Evolutionary conservation across 2,888 invertebrate species (phyloP).

Genomic region (Epsilonema sp.): DNA sequence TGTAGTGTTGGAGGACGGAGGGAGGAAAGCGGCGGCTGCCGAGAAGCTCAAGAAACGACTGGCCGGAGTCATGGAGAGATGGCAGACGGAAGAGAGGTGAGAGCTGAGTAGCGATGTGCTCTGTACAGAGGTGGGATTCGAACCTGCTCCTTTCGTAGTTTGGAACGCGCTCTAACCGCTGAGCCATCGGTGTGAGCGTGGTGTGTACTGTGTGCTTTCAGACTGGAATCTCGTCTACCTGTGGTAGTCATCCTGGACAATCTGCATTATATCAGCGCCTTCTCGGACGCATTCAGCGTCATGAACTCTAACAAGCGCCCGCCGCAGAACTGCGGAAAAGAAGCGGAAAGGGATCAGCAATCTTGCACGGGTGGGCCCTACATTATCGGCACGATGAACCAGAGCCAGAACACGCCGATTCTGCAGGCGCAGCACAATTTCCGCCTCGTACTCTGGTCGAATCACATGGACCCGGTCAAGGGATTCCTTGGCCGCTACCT

Average conservation of each 20-base stretch:
- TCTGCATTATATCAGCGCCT: slow-evolving; percentile 63
- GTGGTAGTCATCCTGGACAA: slow-evolving; percentile 85
- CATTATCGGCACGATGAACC: slow-evolving; percentile 50
- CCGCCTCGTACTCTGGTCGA: slow-evolving; percentile 61
- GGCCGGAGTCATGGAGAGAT: not conserved
- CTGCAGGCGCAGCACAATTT: slow-evolving; percentile 44
- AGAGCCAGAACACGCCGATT: slow-evolving; percentile 17
- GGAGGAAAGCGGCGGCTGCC: not conserved
- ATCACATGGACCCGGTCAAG: slow-evolving; percentile 94
- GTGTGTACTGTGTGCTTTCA: not conserved
- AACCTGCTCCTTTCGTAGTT: no score
- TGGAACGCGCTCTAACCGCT: no score
- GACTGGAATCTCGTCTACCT: no score
- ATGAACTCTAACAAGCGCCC: not conserved
- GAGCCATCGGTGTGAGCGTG: no score
- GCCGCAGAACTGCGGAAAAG: slow-evolving; percentile 12
- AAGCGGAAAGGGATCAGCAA: slow-evolving; percentile 65
- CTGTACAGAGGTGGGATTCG: no score
- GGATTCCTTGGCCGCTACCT: slow-evolving; percentile 70
- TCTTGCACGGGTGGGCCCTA: slow-evolving; percentile 44
- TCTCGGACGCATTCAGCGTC: slow-evolving; percentile 68
- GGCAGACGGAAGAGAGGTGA: not conserved
- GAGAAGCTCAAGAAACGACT: not conserved
- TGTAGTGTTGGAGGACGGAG: no score
- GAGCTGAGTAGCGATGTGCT: no score